Evolutionary conservation across 64 coral and sea anemone genomes (phyloP), one percentile per base, ranked within the genome.

Genomic region (Trachythela sp.): DNA sequence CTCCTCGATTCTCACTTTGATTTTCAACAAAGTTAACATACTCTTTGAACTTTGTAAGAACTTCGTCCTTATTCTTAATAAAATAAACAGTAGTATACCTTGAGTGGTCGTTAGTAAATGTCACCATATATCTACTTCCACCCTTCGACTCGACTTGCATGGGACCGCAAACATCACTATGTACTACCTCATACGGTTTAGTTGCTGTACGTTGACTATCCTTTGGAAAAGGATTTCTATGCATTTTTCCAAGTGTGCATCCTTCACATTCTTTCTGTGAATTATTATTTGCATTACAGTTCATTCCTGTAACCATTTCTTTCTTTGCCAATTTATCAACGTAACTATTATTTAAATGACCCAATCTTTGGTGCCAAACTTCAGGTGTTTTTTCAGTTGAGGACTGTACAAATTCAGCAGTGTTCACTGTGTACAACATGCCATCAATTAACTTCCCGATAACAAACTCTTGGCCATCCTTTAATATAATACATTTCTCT

Each of bases 131-230:
- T 41, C 49, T 93, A 18, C 80, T 93, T 24, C 89, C 89, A 77
- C 91, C 88, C 54, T 95, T 90, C 64, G 88, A 87, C 32, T 93
- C 59, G 27, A 93, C 94, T 42, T 93, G 88, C 91, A 96, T 96
- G 37, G 86, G 94, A 33, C 92, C 86, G 75, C 94, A 93, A 89
- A 93, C 48, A 85, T 97, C 89, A 85, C 92, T 94, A 56, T 97
- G 86, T 77, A 94, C 77, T 85, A 92, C 88, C 50, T 94, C 70
- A 68, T 87, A 94, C 56, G 92, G 95, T 90, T 70, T 97, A 32
- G 89, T 93, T 54, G 86, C 86, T 85, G 92, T 92, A 86, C 86
- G 89, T 88, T 93, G 58, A 84, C 89, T 97, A 49, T 88, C 48
- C 60, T 93, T 97, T 49, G 92, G 92, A 54, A 93, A 95, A 14